Conservation (phyloP, 2,797 vertebrate genomes). For the Yasuhikotakia modesta region DNA sequence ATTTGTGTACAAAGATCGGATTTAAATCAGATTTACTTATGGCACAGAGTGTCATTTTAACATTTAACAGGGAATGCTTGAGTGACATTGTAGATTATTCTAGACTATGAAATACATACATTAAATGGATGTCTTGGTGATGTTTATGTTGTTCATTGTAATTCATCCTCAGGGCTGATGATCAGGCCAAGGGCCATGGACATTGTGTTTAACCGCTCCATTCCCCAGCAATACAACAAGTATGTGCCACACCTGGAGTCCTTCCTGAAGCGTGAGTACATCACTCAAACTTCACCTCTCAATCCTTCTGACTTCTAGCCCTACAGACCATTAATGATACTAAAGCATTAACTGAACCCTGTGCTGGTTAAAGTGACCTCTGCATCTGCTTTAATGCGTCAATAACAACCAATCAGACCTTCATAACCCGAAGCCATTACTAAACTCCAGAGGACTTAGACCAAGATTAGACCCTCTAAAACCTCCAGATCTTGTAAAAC, state of each 20-base stretch:
- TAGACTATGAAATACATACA: neutral
- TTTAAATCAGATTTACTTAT: neutral
- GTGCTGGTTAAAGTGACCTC: neutral
- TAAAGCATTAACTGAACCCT: neutral
- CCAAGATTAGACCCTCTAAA: too few species aligned
- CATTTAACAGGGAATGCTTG: too few species aligned
- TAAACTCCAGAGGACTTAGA: too few species aligned
- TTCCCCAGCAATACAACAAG: conserved; percentile 69
- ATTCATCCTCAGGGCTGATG: conserved; percentile 81
- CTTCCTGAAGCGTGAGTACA: conserved; percentile 84
- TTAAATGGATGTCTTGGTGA: neutral
- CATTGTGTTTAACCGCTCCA: conserved; percentile 78
- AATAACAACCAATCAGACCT: too few species aligned
- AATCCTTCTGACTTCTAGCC: neutral
- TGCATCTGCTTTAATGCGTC: neutral
- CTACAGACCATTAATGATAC: neutral
- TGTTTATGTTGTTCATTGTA: conserved; percentile 29
- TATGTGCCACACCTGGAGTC: conserved; percentile 78
- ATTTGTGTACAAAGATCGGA: neutral
- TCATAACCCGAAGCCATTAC: too few species aligned
- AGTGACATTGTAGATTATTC: neutral
- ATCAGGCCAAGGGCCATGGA: conserved; percentile 86
- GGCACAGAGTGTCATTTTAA: too few species aligned
- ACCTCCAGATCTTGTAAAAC: too few species aligned
- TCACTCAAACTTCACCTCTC: neutral